These are phyloP conservation scores for Ivindomyrus marchei DNA, from an alignment of 2,113 vertebrate genomes.

Conservation along the genomic window DNA sequence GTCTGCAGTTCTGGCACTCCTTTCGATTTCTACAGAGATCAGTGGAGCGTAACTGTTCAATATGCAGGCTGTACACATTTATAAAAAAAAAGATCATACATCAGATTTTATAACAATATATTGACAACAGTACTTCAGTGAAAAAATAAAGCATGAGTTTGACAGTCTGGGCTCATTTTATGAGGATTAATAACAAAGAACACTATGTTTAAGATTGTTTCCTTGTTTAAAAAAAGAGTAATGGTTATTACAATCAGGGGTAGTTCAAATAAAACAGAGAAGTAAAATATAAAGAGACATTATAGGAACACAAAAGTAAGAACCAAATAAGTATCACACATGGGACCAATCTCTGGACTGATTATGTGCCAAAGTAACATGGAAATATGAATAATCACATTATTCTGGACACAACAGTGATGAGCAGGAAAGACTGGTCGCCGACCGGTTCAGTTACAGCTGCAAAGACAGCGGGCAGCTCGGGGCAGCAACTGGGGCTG, in stretches of 20 bases:
- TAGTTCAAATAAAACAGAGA: neutral
- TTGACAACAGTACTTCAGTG: neutral
- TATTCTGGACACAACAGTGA: neutral
- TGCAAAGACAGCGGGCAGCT: neutral
- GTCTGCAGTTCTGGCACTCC: neutral
- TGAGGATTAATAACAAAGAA: neutral
- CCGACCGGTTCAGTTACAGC: neutral
- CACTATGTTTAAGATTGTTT: neutral
- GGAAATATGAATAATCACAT: neutral
- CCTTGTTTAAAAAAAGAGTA: neutral
- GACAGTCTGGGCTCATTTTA: neutral
- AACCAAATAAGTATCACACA: neutral
- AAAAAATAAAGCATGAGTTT: neutral
- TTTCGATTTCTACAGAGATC: neutral
- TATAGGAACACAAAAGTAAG: neutral
- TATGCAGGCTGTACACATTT: slow-evolving; percentile 7
- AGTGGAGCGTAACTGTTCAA: slow-evolving; percentile 14
- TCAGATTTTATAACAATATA: neutral
- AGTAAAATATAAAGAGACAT: neutral
- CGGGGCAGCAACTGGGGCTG: neutral
- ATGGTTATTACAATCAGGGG: neutral
- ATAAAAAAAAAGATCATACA: neutral
- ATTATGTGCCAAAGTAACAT: neutral
- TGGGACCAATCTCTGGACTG: neutral
- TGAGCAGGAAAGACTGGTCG: neutral